Evolutionary conservation across 2,888 invertebrate genomes (phyloP).

Genomic region (Hirtodrosophila confusa): DNA sequence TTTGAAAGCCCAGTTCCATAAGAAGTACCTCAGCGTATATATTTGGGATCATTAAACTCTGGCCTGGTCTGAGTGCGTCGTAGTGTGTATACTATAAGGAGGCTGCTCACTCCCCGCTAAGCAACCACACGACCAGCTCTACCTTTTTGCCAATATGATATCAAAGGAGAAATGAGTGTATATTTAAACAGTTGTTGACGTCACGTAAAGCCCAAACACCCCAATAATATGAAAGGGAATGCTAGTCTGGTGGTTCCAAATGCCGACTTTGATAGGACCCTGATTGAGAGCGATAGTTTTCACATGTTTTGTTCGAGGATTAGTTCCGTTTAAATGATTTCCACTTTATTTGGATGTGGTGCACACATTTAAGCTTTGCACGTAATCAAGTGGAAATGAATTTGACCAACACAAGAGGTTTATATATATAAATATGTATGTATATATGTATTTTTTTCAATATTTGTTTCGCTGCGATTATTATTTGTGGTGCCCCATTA

Average conservation of each 20-base stretch:
- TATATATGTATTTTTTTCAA: conserved; percentile 2
- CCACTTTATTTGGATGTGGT: conserved; percentile 50
- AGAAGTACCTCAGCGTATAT: not conserved
- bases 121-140: conserved; percentile 59
- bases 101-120: conserved; percentile 31
- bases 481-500: conserved; percentile 60
- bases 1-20: too few relatives aligned
- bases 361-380: conserved; percentile 59
- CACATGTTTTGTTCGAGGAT: conserved; percentile 74
- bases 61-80: too few relatives aligned
- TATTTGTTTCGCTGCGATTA: not conserved
- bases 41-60: conserved; percentile 42
- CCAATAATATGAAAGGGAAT: conserved; percentile 17
- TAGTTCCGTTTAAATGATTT: conserved; percentile 81
- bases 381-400: conserved; percentile 80
- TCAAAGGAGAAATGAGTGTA: conserved; percentile 10
- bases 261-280: conserved; percentile 35
- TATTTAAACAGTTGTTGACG: conserved; percentile 53
- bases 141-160: conserved; percentile 62
- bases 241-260: conserved; percentile 18
- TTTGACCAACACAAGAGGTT: conserved; percentile 81
- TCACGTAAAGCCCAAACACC: conserved; percentile 25
- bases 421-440: conserved; percentile 14
- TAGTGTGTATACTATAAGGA: conserved; percentile 2
- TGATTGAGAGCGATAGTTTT: conserved; percentile 68